Conservation (phyloP, 2,888 invertebrate genomes). For the Linnaemya tessellans region DNA sequence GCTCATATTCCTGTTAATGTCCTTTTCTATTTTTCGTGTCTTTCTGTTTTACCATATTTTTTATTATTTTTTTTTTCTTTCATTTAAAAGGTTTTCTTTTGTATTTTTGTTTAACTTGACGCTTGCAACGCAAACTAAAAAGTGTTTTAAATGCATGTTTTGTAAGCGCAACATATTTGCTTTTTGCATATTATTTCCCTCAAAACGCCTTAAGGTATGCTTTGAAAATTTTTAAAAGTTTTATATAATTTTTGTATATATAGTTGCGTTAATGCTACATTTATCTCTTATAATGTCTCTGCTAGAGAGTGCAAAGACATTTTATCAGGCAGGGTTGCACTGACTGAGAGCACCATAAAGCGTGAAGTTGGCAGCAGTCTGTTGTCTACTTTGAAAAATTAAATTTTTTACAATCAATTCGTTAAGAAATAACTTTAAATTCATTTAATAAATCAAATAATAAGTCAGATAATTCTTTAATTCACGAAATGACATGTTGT, state of each 20-base stretch:
- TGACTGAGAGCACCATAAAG: neutral
- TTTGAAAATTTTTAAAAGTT: constrained; percentile 60
- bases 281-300: constrained; percentile 14
- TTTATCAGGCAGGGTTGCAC: neutral
- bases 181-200: constrained; percentile 18
- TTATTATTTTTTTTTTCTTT: neutral
- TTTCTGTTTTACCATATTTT: neutral
- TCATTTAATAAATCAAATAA: no score
- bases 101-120: neutral
- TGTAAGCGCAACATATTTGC: constrained; percentile 3
- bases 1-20: neutral
- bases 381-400: neutral
- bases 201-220: constrained; percentile 61
- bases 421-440: no score
- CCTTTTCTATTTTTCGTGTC: neutral
- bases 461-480: no score
- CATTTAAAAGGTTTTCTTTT: neutral
- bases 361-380: constrained; percentile 9
- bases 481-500: no score
- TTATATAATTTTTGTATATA: constrained; percentile 44
- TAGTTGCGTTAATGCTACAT: neutral
- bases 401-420: neutral
- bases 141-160: constrained; percentile 22
- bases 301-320: neutral
- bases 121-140: constrained; percentile 4